Evolutionary conservation across 2,888 invertebrate genomes (phyloP), one percentile per base, ranked within the genome.

Genomic region (Pyrrhia umbra): DNA sequence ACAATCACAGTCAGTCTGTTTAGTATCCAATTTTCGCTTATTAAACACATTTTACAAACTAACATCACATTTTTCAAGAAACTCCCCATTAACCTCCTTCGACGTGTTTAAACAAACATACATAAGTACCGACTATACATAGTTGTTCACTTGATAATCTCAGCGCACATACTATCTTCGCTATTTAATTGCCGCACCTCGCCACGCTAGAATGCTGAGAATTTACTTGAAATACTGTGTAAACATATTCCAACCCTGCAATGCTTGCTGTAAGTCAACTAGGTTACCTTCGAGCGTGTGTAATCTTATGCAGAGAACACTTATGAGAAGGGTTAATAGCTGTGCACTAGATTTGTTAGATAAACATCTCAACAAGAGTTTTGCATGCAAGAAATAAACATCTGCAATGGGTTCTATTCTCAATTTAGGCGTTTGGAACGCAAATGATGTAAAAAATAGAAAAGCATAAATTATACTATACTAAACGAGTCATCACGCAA

Each of bases 201-300:
- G 16, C 18, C 46, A 20, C 42, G 1, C 25, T 21, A 47, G 52
- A 62, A 59, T 45, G 34, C 37, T 5, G 13, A 57, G 43, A 60
- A 34, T 51, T 63, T 34, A 51, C 34, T 25, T 56, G 39, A 63
- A 47, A 57, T 64, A 64, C 54, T 52, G 54, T 58, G 50, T 66
- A 74, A 69, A 73, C 66, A 72, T 54, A 68, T 76, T 64, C 54
- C 47, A 39, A 37, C 23, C 42, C 10, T 23, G 47, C 40, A 34
- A 50, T 50, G 61, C 43, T 71, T 23, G 57, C 37, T 72, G 64
- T 64, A 56, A 73, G 73, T 50, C 27, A 20, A 68, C 37, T 34
- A 52, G 20, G 63, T 45, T 63, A 55, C 55, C 62, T 68, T 25
- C 68, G 39, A 68, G 51, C 47, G 20, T 61, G 30, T 68, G 18